Percentiles rank a stretch among this genome's conserved stretches.
Conservation (phyloP, 2,797 vertebrate species). For the Cynodonichthys magdalenae region DNA sequence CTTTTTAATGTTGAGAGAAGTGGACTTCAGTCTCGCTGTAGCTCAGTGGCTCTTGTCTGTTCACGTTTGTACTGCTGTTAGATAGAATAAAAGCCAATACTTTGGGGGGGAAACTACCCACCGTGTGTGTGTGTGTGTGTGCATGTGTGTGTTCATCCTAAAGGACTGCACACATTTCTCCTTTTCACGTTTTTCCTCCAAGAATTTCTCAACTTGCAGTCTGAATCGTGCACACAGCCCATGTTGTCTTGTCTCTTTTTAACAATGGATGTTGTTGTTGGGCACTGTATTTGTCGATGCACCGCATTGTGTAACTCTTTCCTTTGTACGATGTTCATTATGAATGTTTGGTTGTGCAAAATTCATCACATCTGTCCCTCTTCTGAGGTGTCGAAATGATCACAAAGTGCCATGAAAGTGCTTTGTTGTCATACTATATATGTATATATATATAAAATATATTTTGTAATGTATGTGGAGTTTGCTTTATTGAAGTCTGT, state of each 20-base stretch:
- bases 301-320: conserved; percentile 45
- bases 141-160: conserved; percentile 52
- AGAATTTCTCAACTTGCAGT: conserved; percentile 16
- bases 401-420: conserved; percentile 81
- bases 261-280: conserved; percentile 51
- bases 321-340: conserved; percentile 61
- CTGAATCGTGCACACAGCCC: conserved; percentile 21
- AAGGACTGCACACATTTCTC: conserved; percentile 34
- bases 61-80: conserved; percentile 70
- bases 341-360: conserved; percentile 57
- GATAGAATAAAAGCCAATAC: conserved; percentile 71
- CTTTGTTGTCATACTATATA: conserved; percentile 71
- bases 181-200: no score
- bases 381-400: conserved; percentile 62
- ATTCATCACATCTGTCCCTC: conserved; percentile 56
- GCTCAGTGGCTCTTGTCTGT: conserved; percentile 54
- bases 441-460: conserved; percentile 61
- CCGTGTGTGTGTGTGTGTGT: conserved; percentile 62
- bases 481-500: conserved; percentile 64
- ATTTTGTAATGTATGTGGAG: conserved; percentile 79
- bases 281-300: conserved; percentile 51
- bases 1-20: conserved; percentile 47
- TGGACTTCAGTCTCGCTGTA: conserved; percentile 52
- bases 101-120: conserved; percentile 43
- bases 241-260: conserved; percentile 37